phyloP scores from a whole-genome alignment of 1,140 invertebrate species.

The Heterodera schachtii region DNA sequence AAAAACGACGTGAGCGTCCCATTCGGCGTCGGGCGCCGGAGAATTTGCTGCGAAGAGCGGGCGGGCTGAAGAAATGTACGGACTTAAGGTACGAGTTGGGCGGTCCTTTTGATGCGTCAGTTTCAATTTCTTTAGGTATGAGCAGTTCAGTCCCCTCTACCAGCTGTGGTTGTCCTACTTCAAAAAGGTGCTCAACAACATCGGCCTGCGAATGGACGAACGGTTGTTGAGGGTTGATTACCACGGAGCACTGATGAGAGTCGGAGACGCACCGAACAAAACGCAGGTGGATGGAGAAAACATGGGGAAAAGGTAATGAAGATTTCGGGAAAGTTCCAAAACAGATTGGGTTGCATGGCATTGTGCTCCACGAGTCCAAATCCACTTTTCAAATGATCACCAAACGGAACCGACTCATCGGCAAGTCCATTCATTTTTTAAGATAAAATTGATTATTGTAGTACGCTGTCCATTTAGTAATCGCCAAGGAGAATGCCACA shows the following conservation, averaged over 20 bases:
- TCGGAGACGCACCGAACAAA: slow-evolving; percentile 36
- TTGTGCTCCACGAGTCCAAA: slow-evolving; percentile 51
- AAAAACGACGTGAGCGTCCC: slow-evolving; percentile 10
- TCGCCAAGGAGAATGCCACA: slow-evolving; percentile 42
- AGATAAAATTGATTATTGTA: too few species aligned
- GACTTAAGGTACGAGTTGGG: slow-evolving; percentile 32
- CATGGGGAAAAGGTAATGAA: too few species aligned
- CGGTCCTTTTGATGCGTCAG: too few species aligned
- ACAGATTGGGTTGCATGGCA: slow-evolving; percentile 49
- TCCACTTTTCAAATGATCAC: slow-evolving; percentile 51
- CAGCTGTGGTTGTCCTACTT: slow-evolving; percentile 42
- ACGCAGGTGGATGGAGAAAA: slow-evolving; percentile 29
- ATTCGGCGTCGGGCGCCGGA: slow-evolving; percentile 25
- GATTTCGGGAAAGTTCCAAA: slow-evolving; percentile 1
- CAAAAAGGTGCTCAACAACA: slow-evolving; percentile 33
- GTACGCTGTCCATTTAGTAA: slow-evolving; percentile 40
- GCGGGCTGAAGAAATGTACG: slow-evolving; percentile 29
- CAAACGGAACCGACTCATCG: slow-evolving; percentile 42
- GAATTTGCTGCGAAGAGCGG: slow-evolving; percentile 36
- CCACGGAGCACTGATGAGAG: slow-evolving; percentile 45
- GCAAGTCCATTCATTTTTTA: slow-evolving; percentile 18
- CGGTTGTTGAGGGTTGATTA: slow-evolving; percentile 39
- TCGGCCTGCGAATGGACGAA: slow-evolving; percentile 25
- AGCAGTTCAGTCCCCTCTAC: slow-evolving; percentile 20
- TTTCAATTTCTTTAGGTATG: slow-evolving; percentile 28